A percentile compares a stretch with the other conserved stretches of the same genome.
Evolutionary conservation across 2,888 invertebrate species (phyloP).

Genomic region (Teleiodes luculella): DNA sequence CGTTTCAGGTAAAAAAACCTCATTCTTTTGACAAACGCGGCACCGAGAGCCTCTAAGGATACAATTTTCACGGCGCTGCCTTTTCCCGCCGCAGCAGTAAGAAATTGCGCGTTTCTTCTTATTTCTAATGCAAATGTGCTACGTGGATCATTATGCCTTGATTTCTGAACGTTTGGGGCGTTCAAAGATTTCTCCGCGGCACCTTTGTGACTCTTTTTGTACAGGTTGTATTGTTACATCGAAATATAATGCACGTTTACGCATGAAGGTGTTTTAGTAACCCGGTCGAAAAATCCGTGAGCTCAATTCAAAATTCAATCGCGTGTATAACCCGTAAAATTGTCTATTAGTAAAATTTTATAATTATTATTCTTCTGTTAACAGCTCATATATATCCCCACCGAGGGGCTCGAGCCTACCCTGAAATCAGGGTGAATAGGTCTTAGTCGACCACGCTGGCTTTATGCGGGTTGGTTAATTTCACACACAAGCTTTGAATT

Average conservation of each 20-base stretch:
- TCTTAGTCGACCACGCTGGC: too few relatives aligned
- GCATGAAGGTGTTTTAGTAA: too few relatives aligned
- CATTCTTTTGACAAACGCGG: constrained; percentile 62
- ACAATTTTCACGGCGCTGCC: constrained; percentile 53
- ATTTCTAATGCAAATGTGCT: constrained; percentile 46
- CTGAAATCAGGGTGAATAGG: too few relatives aligned
- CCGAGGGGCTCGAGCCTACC: too few relatives aligned
- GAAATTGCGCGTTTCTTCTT: constrained; percentile 35
- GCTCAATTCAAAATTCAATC: too few relatives aligned
- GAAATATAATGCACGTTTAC: not conserved
- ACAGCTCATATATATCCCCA: too few relatives aligned
- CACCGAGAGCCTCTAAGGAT: constrained; percentile 41
- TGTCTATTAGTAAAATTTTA: too few relatives aligned
- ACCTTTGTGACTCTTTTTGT: constrained; percentile 11
- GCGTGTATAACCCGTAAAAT: too few relatives aligned
- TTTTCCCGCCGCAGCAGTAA: constrained; percentile 28
- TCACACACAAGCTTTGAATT: too few relatives aligned
- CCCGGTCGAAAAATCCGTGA: too few relatives aligned
- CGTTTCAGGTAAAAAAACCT: constrained; percentile 44
- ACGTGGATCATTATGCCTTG: constrained; percentile 66
- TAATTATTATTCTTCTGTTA: too few relatives aligned
- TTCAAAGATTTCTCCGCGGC: constrained; percentile 32
- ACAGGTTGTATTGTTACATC: not conserved
- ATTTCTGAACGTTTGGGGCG: constrained; percentile 59
- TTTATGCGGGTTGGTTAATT: too few relatives aligned